Evolutionary conservation across 2,113 vertebrate genomes (phyloP), one percentile per base, ranked within the genome.

Genomic region (Bufo gargarizans): DNA sequence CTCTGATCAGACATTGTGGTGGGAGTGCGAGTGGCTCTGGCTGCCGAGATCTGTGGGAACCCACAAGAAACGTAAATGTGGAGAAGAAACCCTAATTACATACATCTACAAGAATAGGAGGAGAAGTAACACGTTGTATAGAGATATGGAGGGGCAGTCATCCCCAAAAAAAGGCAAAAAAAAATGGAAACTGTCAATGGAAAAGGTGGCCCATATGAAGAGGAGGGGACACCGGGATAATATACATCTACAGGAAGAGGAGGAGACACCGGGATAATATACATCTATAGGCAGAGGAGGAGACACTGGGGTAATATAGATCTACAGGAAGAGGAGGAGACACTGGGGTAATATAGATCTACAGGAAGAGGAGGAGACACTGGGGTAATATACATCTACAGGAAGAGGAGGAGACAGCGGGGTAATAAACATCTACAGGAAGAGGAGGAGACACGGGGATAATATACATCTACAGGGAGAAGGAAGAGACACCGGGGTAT

Each of bases 31-130:
- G 93, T 86, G 92, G 90, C 89, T 61, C 92, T 91, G 92, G 91
- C 92, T 91, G 92, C 94, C 92, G 91, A 88, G 71, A 96, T 95
- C 95, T 96, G 95, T 88, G 83, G 92, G 92, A 95, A 96, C 93
- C 91, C 95, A 94, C 88, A 92, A 92, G 87, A 79, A 53, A 43
- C 13, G 47, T 14, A 69, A 22, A 84, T n/a, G 8, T n/a, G 76
- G 76, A 47, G 3, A 49, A 47, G 43, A 13, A 71, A 33, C 67
- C 67, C 22, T 43, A 71, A 71, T 7, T 13, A 7, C 10, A 12
- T 12, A 71, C 10, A 71, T 13, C 6, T 13, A 33, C 0, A 43
- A 6, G 10, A 19, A 50, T 1, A 50, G 17, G 45, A 2, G 74
- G 74, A 50, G 19, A 10, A 49, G n/a, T 13, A 49, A 8, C 16